Base-by-base conservation (phyloP, 2,888 invertebrate genomes). In the Ametastegia equiseti region DNA sequence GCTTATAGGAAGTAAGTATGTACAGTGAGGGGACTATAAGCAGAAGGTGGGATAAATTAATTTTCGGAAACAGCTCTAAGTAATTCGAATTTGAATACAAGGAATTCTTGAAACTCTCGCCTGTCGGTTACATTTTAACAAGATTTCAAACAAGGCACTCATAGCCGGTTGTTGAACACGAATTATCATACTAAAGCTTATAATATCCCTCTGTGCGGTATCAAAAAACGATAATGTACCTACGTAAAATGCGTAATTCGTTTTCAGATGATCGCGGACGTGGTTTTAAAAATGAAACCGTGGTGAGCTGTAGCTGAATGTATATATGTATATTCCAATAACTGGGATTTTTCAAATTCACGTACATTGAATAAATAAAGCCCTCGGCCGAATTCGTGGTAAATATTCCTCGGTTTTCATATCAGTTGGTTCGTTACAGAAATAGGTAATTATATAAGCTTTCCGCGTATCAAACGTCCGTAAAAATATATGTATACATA, bases 41-140 rank as follows among this genome's bases (percentile, higher is more conserved):
- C 13, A 47, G 13, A 47, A 71, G 30, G 45, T 71, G n/a, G 71
- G 30, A 30, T 71, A 71, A 71, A 71, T 71, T 71, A 71, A 71
- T 71, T 71, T 45, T 27, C 6, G 7, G 30, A 71, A 71, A 71
- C 71, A 71, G 45, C 23, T n/a, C n/a, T 7, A 15, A 71, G 71
- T 47, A 30, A 30, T 71, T 71, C n/a, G 27, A 71, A 71, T 71
- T 47, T 42, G 9, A 27, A 42, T 71, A 23, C 47, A 42, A 47
- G 15, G 30, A 30, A 60, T 27, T 30, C 60, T 60, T 30, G 11
- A 30, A 30, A 30, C 13, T 60, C 13, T 60, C 60, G 30, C 23
- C 15, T 71, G 47, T n/a, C 30, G 47, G 71, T 71, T 45, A 47
- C 45, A 47, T 71, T 71, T 30, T 47, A 71, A 71, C 71, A n/a